Evolutionary conservation across 2,797 vertebrate genomes (phyloP).

Genomic region (Morelia viridis): DNA sequence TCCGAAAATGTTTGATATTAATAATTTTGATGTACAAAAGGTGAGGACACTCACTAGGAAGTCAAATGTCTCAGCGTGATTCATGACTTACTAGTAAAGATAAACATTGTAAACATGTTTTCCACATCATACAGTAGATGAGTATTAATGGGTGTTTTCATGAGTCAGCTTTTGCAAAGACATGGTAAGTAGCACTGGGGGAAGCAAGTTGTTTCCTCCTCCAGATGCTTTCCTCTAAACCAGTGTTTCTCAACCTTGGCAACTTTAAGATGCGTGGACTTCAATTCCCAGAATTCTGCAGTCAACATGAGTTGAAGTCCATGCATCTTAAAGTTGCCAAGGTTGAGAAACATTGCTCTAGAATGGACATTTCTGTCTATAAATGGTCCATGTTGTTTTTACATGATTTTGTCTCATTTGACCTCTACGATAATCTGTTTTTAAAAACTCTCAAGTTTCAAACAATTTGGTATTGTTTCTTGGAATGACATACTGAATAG

Average conservation of each 20-base stretch:
- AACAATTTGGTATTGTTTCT: background rate
- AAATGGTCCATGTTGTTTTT: background rate
- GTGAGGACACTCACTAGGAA: background rate
- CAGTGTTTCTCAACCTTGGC: no score
- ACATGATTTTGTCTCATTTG: background rate
- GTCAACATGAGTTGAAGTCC: no score
- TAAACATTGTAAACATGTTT: background rate
- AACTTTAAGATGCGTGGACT: no score
- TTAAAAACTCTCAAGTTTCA: background rate
- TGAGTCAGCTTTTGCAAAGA: background rate
- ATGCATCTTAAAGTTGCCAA: no score
- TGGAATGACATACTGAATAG: background rate
- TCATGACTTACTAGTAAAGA: background rate
- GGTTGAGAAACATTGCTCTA: background rate
- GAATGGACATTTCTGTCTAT: background rate
- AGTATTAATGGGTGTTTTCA: background rate
- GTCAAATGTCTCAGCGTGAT: background rate
- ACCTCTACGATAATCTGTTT: background rate
- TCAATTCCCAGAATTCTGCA: no score
- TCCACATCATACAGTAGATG: background rate
- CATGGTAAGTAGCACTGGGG: background rate
- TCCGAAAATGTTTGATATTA: background rate
- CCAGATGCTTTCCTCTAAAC: no score
- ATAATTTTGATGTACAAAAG: background rate
- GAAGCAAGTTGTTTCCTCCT: background rate